These are phyloP conservation scores for Arctocebus calabarensis DNA, from an alignment of 2,797 vertebrate genomes.

Conservation along the genomic window DNA sequence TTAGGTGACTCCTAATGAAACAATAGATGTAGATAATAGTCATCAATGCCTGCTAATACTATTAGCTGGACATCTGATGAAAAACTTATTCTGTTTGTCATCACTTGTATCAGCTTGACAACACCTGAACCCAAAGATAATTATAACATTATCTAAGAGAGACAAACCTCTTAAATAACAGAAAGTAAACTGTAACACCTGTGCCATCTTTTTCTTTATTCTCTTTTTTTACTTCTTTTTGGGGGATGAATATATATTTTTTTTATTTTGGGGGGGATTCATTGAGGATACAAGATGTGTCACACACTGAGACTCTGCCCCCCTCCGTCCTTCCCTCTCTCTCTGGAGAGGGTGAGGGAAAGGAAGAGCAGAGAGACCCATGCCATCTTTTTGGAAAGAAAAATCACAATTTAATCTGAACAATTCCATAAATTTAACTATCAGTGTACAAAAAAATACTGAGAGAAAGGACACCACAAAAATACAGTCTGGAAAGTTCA, in stretches of 20 bases:
- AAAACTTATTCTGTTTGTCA: not conserved
- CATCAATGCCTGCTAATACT: not conserved
- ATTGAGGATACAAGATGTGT: too few relatives aligned
- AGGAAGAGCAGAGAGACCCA: not conserved
- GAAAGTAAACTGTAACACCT: not conserved
- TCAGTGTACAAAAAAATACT: not conserved
- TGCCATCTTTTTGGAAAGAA: not conserved
- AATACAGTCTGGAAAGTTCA: not conserved
- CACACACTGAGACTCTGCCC: too few relatives aligned
- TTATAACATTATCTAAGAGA: not conserved
- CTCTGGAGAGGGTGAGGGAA: too few relatives aligned
- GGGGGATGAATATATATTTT: too few relatives aligned
- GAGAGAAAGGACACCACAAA: not conserved
- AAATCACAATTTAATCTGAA: conserved; percentile 4
- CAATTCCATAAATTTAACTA: conserved; percentile 11
- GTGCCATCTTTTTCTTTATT: not conserved
- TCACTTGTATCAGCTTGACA: not conserved
- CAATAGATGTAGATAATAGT: not conserved
- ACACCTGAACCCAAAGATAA: conserved; percentile 22
- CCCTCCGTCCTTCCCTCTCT: too few relatives aligned
- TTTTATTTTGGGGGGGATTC: too few relatives aligned
- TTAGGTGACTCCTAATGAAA: conserved; percentile 38
- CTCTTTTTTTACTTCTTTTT: too few relatives aligned
- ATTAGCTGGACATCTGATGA: not conserved
- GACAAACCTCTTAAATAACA: not conserved